A percentile compares a stretch with the other conserved stretches of the same genome.
Conservation (phyloP, 2,888 invertebrate species). For the Alcis repandata region DNA sequence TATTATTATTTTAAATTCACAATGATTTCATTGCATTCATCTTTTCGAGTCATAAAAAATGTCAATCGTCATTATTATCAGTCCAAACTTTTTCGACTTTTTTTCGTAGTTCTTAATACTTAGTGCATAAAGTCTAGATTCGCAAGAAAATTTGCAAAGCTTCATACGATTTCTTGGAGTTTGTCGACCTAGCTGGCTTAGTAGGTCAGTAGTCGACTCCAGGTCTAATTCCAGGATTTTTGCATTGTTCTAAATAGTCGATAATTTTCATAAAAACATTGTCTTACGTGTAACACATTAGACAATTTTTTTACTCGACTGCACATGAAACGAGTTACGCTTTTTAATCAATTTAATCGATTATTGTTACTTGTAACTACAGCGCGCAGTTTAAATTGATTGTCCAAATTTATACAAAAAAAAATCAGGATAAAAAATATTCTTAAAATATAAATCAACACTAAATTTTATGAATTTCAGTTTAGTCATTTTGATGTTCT, state of each 20-base stretch:
- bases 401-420: too few species aligned
- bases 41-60: constrained; percentile 6
- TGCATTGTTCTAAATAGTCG: constrained; percentile 21
- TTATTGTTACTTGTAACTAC: too few species aligned
- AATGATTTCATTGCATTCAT: constrained; percentile 22
- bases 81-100: neutral
- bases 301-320: too few species aligned
- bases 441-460: too few species aligned
- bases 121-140: constrained; percentile 25
- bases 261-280: constrained; percentile 2
- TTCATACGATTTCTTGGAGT: constrained; percentile 39
- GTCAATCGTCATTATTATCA: constrained; percentile 12
- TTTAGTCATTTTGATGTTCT: too few species aligned
- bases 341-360: too few species aligned
- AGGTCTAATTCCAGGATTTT: constrained; percentile 42
- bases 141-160: constrained; percentile 4
- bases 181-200: constrained; percentile 46
- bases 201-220: constrained; percentile 50
- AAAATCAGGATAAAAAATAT: too few species aligned
- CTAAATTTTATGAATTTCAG: too few species aligned
- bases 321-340: too few species aligned
- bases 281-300: too few species aligned
- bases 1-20: neutral
- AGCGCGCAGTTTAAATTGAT: too few species aligned
- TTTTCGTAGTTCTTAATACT: constrained; percentile 8